Base-by-base conservation (phyloP, 2,888 invertebrate species). In the Hofmannophila pseudospretella region DNA sequence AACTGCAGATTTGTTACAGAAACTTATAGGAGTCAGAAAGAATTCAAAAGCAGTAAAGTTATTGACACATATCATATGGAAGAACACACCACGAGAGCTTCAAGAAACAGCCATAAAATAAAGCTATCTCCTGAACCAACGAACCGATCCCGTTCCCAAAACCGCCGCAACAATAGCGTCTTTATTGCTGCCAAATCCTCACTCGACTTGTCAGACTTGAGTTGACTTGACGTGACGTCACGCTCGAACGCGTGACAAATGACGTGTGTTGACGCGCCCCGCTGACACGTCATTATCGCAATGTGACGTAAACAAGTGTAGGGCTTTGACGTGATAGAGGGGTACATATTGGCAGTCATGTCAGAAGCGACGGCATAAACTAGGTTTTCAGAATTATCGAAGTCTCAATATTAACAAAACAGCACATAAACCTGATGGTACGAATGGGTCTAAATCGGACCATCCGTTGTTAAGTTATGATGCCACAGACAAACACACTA, bases 221-320 rank as follows among this genome's bases (percentile, higher is more conserved):
- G n/a, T n/a, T n/a, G n/a, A 27, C 30, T 31, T 41, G 41, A 34
- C 37, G 27, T 10, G 25, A 8, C 31, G 36, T 30, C 22, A 38
- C 41, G 19, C 32, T 38, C 32, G 34, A 25, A 32, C 33, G 37
- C 43, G 41, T 23, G 41, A 44, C 43, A 46, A 46, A 36, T 37
- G 39, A 31, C 42, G 32, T 38, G 42, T 32, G 39, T 34, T 35
- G 41, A 38, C 35, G 29, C 26, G 10, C 19, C 28, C 14, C n/a
- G 5, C 11, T 32, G 34, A 31, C 34, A 19, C 27, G 41, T 41
- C 34, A 35, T 38, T 34, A 32, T 34, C 37, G 23, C 12, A 25
- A 33, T 36, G 12, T 23, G 34, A 32, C 25, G 40, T 12, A 29
- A 36, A 37, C 39, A 39, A 39, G 32, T 35, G 22, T 34, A 8